Conservation (phyloP, 2,888 invertebrate species). For the Andricus quercusramuli region DNA sequence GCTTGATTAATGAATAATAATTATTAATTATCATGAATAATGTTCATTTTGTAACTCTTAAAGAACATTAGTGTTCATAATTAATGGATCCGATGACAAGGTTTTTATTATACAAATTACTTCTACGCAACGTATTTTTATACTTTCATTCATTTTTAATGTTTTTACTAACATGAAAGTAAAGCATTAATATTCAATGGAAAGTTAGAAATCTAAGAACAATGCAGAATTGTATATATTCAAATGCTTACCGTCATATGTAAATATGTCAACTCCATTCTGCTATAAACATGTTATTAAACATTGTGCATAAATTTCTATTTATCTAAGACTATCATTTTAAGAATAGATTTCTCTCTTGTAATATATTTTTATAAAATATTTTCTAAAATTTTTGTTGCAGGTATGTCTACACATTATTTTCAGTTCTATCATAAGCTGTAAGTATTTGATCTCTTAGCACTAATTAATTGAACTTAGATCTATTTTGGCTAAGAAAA, state of each 20-base stretch:
- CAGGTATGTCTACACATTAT: background rate
- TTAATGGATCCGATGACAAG: background rate
- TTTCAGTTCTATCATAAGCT: background rate
- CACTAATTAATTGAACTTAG: background rate
- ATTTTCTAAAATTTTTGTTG: background rate
- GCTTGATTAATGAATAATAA: slow-evolving; percentile 15
- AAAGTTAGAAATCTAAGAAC: slow-evolving; percentile 13
- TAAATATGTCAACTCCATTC: slow-evolving; percentile 3
- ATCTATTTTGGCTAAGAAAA: background rate
- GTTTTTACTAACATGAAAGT: background rate
- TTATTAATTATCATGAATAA: slow-evolving; percentile 14
- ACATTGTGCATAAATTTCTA: slow-evolving; percentile 5
- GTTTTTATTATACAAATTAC: background rate
- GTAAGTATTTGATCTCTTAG: background rate
- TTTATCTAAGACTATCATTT: background rate
- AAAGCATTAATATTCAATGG: background rate
- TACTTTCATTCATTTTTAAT: background rate
- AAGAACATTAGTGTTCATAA: background rate
- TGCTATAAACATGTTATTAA: background rate
- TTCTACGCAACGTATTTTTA: background rate
- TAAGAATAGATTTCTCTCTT: background rate
- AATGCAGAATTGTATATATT: slow-evolving; percentile 4
- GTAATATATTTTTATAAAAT: background rate
- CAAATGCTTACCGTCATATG: background rate
- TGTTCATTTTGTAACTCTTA: background rate